Percentiles rank a stretch among this genome's conserved stretches.
Conservation (phyloP, 2,888 invertebrate genomes). For the Eilema griseolum region DNA sequence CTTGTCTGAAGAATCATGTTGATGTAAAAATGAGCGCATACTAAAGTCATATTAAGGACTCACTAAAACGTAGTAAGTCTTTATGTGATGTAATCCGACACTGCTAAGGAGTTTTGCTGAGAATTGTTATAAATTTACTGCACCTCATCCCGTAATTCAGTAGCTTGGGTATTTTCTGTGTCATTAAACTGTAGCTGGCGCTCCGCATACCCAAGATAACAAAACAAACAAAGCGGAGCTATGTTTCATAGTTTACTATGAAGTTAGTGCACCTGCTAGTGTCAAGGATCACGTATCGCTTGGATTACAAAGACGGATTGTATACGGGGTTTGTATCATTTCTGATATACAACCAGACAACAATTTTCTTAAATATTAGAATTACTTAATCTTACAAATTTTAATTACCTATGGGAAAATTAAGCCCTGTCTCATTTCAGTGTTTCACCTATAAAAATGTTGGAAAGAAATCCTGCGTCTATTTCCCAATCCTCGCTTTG, state of each 20-base stretch:
- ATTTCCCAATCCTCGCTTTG: not conserved
- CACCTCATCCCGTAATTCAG: constrained; percentile 70
- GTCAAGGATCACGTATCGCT: constrained; percentile 27
- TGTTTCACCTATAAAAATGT: not conserved
- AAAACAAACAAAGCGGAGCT: constrained; percentile 56
- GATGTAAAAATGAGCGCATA: constrained; percentile 30
- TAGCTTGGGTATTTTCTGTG: constrained; percentile 72
- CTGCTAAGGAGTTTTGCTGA: constrained; percentile 39
- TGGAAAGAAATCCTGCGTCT: not conserved
- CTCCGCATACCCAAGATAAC: constrained; percentile 51
- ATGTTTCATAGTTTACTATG: constrained; percentile 62
- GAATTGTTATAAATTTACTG: constrained; percentile 54
- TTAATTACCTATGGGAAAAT: too few species aligned
- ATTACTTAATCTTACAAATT: too few species aligned
- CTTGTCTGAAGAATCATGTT: constrained; percentile 34
- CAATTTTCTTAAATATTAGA: not conserved
- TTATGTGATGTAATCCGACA: constrained; percentile 27
- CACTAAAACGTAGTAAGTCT: constrained; percentile 18
- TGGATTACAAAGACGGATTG: constrained; percentile 26
- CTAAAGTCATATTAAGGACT: constrained; percentile 1
- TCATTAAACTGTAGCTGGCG: constrained; percentile 68
- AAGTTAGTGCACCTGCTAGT: constrained; percentile 55
- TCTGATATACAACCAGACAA: not conserved
- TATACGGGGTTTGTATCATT: not conserved
- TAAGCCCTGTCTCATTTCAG: not conserved